A percentile compares a stretch with the other conserved stretches of the same genome.
Conservation (phyloP, 2,113 vertebrate genomes). For the Vicugna pacos region DNA sequence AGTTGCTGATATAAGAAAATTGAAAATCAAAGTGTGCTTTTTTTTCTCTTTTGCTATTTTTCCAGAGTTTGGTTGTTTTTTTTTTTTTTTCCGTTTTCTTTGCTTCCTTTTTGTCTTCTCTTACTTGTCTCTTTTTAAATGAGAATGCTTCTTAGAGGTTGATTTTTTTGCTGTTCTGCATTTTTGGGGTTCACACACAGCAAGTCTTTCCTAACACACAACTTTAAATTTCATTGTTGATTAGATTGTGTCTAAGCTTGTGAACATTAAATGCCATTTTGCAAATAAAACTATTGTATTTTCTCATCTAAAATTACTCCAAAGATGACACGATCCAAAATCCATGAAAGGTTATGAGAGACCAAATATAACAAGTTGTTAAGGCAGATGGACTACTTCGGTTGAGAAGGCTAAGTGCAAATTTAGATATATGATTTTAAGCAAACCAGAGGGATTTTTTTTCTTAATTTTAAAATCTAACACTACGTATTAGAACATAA, state of each 20-base stretch:
- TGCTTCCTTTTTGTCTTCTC: background rate
- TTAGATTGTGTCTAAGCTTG: background rate
- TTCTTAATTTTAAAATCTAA: conserved; percentile 78
- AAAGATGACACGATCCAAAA: conserved; percentile 81
- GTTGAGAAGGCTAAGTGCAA: conserved; percentile 79
- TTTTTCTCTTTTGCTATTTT: background rate
- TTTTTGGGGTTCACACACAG: conserved; percentile 48
- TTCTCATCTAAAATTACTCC: conserved; percentile 77
- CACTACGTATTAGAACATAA: conserved; percentile 74
- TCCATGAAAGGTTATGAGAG: conserved; percentile 83
- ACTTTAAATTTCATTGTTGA: background rate
- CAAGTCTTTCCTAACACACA: conserved; percentile 50
- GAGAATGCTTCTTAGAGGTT: conserved; percentile 51
- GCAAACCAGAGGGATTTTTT: conserved; percentile 78
- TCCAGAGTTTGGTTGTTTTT: background rate
- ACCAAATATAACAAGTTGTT: conserved; percentile 84
- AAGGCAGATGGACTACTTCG: conserved; percentile 85
- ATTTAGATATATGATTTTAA: conserved; percentile 83
- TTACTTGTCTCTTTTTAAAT: conserved; percentile 70
- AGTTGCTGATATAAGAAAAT: background rate
- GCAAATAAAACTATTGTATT: conserved; percentile 76
- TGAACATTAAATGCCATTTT: conserved; percentile 69
- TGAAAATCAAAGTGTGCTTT: background rate
- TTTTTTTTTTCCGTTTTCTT: background rate
- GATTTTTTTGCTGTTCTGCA: background rate